A percentile compares a stretch with the other conserved stretches of the same genome.
Conservation (phyloP, 2,888 invertebrate species). For the Cosmia trapezina region DNA sequence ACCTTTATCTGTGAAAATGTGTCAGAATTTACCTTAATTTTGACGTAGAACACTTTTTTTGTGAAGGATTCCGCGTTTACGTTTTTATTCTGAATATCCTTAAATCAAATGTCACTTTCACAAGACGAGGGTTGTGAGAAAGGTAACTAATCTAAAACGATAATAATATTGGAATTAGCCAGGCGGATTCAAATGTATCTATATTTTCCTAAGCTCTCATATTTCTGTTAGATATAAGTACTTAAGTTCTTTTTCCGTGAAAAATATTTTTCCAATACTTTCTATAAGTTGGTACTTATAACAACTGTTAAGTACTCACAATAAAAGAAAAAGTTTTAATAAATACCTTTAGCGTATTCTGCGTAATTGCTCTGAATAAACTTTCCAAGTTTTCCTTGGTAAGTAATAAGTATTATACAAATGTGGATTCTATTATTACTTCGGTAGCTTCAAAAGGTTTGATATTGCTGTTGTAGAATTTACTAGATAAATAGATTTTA, state of each 20-base stretch:
- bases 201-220: constrained; percentile 18
- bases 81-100: constrained; percentile 58
- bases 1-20: constrained; percentile 20
- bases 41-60: constrained; percentile 45
- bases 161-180: constrained; percentile 61
- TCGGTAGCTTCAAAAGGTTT: background rate
- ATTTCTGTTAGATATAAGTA: background rate
- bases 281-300: background rate
- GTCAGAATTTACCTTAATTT: constrained; percentile 47
- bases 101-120: constrained; percentile 72
- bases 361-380: constrained; percentile 31
- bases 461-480: constrained; percentile 2
- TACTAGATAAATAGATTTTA: constrained; percentile 9
- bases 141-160: constrained; percentile 62
- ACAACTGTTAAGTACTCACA: constrained; percentile 15
- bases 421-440: constrained; percentile 20
- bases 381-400: constrained; percentile 18
- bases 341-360: constrained; percentile 23
- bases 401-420: constrained; percentile 24
- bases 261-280: constrained; percentile 35
- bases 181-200: constrained; percentile 41
- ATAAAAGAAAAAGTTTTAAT: constrained; percentile 36
- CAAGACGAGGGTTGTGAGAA: constrained; percentile 66
- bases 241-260: constrained; percentile 14
- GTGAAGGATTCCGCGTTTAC: constrained; percentile 28